Conservation (phyloP, 2,888 invertebrate genomes). For the Limnephilus lunatus region DNA sequence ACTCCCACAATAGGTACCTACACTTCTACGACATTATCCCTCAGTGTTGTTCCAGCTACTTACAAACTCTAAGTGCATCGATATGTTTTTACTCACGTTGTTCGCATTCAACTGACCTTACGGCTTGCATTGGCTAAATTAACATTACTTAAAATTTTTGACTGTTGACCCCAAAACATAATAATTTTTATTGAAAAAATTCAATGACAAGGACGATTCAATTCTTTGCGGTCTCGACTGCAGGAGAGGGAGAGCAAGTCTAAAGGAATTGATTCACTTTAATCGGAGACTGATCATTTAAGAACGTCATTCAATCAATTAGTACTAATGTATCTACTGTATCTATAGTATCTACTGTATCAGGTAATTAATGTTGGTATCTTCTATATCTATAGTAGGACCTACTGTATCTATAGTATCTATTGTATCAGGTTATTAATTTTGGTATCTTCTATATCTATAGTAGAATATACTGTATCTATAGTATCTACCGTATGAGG, state of each 20-base stretch:
- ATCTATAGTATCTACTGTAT: no score
- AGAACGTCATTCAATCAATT: no score
- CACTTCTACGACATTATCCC: neutral
- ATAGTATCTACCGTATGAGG: no score
- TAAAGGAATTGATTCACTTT: neutral
- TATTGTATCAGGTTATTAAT: no score
- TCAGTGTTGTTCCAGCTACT: neutral
- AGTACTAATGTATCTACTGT: no score
- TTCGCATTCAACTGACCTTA: neutral
- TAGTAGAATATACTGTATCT: no score
- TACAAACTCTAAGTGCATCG: neutral
- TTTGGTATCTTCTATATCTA: no score
- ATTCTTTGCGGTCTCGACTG: neutral
- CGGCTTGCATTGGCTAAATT: constrained; percentile 17
- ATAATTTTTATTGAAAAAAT: constrained; percentile 24
- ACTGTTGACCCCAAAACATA: constrained; percentile 28
- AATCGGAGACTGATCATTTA: neutral
- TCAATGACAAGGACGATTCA: constrained; percentile 43
- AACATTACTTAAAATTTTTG: constrained; percentile 30
- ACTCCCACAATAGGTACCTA: neutral
- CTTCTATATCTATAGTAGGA: no score
- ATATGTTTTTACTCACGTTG: neutral
- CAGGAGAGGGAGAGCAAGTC: neutral
- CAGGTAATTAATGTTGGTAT: no score
- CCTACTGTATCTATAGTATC: no score